Percentiles rank a stretch among this genome's conserved stretches.
phyloP scores from a whole-genome alignment of 2,888 invertebrate genomes.

The Drosophila meridionalis region DNA sequence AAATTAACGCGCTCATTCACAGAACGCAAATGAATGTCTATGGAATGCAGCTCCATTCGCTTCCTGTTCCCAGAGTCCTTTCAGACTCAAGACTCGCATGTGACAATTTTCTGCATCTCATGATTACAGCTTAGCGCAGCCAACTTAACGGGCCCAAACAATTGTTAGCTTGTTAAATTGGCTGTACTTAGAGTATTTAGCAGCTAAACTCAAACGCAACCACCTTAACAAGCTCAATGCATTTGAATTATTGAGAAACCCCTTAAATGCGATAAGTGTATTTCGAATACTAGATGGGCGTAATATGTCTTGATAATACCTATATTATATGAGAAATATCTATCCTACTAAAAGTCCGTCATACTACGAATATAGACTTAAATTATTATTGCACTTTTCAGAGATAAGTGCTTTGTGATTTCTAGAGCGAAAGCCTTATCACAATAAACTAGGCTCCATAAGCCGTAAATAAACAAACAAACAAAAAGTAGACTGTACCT shows the following conservation, averaged over 20 bases:
- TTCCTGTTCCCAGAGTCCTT: not conserved
- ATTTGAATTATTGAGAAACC: not conserved
- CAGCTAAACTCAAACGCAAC: not conserved
- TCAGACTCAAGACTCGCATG: not conserved
- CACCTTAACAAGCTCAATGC: not conserved
- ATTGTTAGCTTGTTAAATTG: not conserved
- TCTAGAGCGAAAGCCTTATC: not conserved
- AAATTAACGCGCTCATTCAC: slow-evolving; percentile 15
- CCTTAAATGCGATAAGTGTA: not conserved
- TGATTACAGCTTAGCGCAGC: not conserved
- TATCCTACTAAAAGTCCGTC: not conserved
- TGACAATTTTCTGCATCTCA: not conserved
- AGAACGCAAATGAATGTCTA: not conserved
- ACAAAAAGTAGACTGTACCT: not conserved
- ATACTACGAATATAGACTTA: not conserved
- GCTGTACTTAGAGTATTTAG: not conserved
- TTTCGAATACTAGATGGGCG: not conserved
- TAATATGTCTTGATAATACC: not conserved
- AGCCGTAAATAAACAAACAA: not conserved
- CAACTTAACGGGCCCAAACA: not conserved
- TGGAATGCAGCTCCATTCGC: not conserved
- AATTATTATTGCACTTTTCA: not conserved
- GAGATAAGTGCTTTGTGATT: not conserved
- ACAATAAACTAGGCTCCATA: not conserved
- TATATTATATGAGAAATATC: not conserved